Base-by-base conservation (phyloP, 2,113 vertebrate species). In the Sebastes schlegelii region DNA sequence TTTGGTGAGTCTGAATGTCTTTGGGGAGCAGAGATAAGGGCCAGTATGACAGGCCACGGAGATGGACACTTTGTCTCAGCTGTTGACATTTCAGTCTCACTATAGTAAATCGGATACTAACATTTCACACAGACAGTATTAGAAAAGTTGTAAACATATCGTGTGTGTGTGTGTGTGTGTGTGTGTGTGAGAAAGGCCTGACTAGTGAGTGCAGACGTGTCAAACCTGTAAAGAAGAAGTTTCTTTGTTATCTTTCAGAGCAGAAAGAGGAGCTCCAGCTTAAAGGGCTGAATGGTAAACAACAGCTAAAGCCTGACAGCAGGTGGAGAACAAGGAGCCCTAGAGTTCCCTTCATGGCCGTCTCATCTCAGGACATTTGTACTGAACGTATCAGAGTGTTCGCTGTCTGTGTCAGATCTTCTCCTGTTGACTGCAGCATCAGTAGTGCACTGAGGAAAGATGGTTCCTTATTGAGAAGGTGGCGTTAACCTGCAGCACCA, bases 21-120 rank as follows among this genome's bases (percentile, higher is more conserved):
- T 11, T 55, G 21, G 60, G 60, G 49, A 57, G 21, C n/a, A 48
- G 16, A 83, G 82, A 81, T 81, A 70, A 66, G 21, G n/a, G 16
- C 7, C 0, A 3, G 17, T 43, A 6, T 52, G 62, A 73, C 43
- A 16, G 16, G 48, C 10, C 48, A 21, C 9, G 3, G 42, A 73
- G 49, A 66, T 9, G 1, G 61, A 55, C 8, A 3, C 4, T 66
- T 51, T 42, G 26, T 67, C 45, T 66, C 45, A 66, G 52, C 69
- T 21, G 49, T 46, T 80, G 62, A 67, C 71, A 74, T 82, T 75
- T 82, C 63, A 61, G 63, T 76, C 34, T 63, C 43, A 43, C 40
- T 61, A 52, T 54, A 23, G 19, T 52, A 34, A 34, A 68, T 68
- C 71, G 68, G 26, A 61, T 52, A 57, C 26, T 49, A 46, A 51